Percentiles rank a stretch among this genome's conserved stretches.
These are phyloP conservation scores for Limnephilus rhombicus DNA, from an alignment of 2,888 invertebrate genomes.

Conservation along the genomic window DNA sequence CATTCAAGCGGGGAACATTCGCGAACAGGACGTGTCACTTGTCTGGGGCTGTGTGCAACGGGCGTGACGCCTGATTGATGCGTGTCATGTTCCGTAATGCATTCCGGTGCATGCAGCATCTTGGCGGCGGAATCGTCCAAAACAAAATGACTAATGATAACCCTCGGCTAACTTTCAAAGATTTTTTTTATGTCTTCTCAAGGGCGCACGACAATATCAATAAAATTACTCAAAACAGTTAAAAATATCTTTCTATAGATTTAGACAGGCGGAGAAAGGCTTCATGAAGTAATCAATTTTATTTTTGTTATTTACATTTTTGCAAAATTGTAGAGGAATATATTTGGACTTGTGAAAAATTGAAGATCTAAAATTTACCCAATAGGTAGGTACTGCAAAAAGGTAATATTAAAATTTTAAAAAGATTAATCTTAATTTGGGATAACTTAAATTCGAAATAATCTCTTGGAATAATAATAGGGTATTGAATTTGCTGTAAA, in stretches of 20 bases:
- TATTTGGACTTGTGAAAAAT: neutral
- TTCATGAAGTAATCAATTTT: neutral
- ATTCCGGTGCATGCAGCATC: constrained; percentile 36
- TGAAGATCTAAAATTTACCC: neutral
- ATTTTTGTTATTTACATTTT: neutral
- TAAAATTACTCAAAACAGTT: too few relatives aligned
- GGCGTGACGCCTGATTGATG: constrained; percentile 40
- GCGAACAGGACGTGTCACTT: constrained; percentile 45
- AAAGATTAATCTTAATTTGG: neutral
- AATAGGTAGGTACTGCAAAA: neutral
- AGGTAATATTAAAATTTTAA: neutral
- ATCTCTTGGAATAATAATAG: too few relatives aligned
- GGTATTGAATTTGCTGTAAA: too few relatives aligned
- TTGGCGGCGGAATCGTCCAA: constrained; percentile 6
- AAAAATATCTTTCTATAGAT: too few relatives aligned
- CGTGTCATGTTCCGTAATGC: constrained; percentile 30
- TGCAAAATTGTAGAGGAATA: neutral
- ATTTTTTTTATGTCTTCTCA: neutral
- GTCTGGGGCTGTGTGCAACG: neutral
- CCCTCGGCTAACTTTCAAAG: neutral
- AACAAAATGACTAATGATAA: constrained; percentile 8
- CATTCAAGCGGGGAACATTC: constrained; percentile 26
- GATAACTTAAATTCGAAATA: neutral
- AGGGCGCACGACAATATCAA: neutral
- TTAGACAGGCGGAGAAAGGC: too few relatives aligned